A percentile compares a stretch with the other conserved stretches of the same genome.
These are phyloP conservation scores for Colaptes auratus DNA, from an alignment of 2,113 vertebrate species.

Conservation along the genomic window DNA sequence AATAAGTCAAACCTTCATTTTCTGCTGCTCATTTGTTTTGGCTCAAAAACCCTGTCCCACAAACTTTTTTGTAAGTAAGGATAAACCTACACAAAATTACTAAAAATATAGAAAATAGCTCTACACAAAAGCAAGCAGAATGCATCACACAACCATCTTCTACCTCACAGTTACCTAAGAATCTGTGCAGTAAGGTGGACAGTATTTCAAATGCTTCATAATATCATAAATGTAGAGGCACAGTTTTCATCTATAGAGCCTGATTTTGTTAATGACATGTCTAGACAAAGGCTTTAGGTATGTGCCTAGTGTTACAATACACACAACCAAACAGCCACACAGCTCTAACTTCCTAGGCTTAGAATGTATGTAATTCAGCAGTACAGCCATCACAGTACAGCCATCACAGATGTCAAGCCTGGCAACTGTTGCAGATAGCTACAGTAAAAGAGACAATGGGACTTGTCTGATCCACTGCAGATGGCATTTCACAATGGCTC, in stretches of 20 bases:
- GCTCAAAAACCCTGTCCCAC: background rate
- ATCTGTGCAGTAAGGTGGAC: background rate
- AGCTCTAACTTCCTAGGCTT: background rate
- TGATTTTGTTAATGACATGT: background rate
- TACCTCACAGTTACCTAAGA: background rate
- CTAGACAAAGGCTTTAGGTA: background rate
- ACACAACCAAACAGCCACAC: background rate
- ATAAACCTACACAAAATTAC: background rate
- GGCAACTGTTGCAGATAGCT: conserved; percentile 45
- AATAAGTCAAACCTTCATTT: background rate
- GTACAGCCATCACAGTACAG: background rate
- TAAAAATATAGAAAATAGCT: background rate
- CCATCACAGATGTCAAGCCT: conserved; percentile 37
- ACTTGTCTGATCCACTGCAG: conserved; percentile 54
- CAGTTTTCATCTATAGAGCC: background rate
- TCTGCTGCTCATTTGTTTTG: background rate
- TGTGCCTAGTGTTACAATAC: background rate
- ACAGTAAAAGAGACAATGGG: conserved; percentile 35
- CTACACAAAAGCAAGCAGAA: background rate
- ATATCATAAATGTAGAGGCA: background rate
- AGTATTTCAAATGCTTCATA: background rate
- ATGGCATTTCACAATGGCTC: conserved; percentile 61
- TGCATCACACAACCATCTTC: background rate
- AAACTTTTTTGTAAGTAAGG: background rate
- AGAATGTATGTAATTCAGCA: conserved; percentile 18